A percentile compares a stretch with the other conserved stretches of the same genome.
phyloP scores from a whole-genome alignment of 2,113 vertebrate genomes.

The Caranx melampygus region DNA sequence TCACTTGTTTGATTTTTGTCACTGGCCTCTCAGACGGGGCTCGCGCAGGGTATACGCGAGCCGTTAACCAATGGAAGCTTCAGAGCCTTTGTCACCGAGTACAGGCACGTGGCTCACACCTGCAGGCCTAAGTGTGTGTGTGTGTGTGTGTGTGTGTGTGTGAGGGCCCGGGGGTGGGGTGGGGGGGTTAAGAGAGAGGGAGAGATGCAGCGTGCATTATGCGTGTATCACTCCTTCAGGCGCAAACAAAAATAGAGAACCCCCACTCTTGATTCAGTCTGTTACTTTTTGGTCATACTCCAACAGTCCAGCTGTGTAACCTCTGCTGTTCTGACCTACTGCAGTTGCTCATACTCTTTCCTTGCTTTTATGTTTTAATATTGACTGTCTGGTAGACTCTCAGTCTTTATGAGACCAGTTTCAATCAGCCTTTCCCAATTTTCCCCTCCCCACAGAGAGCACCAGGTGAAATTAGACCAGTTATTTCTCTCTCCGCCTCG shows the following conservation, averaged over 20 bases:
- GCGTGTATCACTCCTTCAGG: slow-evolving; percentile 34
- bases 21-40: slow-evolving; percentile 39
- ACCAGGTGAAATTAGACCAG: slow-evolving; percentile 76
- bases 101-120: slow-evolving; percentile 85
- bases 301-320: neutral
- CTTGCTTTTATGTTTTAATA: neutral
- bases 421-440: slow-evolving; percentile 41
- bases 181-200: too few species aligned
- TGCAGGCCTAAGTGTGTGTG: slow-evolving; percentile 69
- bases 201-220: neutral
- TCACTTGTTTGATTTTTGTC: slow-evolving; percentile 81
- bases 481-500: slow-evolving; percentile 56
- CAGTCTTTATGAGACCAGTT: neutral
- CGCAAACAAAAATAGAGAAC: neutral
- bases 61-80: slow-evolving; percentile 76
- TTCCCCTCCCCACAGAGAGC: slow-evolving; percentile 52
- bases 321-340: neutral
- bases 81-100: slow-evolving; percentile 68
- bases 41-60: slow-evolving; percentile 64
- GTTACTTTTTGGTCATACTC: neutral
- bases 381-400: neutral
- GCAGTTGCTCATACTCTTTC: neutral
- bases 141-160: slow-evolving; percentile 48
- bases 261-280: neutral
- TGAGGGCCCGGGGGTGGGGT: neutral